phyloP scores from a whole-genome alignment of 2,113 vertebrate genomes.

The Tychaedon coryphoeus region DNA sequence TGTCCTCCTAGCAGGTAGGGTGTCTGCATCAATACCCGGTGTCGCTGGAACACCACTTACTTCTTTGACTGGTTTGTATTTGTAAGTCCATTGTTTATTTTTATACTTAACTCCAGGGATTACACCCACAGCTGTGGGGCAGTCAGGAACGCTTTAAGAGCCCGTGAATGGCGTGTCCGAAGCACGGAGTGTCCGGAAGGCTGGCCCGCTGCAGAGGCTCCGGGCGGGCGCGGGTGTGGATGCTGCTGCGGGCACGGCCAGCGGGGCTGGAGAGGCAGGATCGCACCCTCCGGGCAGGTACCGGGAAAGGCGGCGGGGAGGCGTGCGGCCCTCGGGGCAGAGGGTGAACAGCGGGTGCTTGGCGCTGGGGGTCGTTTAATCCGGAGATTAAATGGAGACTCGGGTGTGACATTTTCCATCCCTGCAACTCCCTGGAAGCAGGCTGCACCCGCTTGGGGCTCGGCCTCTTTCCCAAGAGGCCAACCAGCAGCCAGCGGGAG shows the following conservation, averaged over 20 bases:
- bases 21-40: rapidly evolving
- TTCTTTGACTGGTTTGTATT: background rate
- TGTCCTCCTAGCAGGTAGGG: background rate
- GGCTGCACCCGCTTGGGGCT: rapidly evolving
- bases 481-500: background rate
- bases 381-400: background rate
- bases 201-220: rapidly evolving
- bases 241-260: background rate
- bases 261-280: background rate
- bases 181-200: rapidly evolving
- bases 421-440: background rate
- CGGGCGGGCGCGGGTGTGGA: background rate
- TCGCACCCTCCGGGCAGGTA: background rate
- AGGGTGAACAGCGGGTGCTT: too few species aligned
- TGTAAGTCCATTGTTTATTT: background rate
- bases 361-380: background rate
- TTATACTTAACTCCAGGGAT: background rate
- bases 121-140: background rate
- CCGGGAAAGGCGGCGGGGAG: rapidly evolving
- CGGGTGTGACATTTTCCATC: rapidly evolving
- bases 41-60: too few species aligned
- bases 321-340: rapidly evolving
- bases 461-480: too few species aligned
- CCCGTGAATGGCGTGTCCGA: rapidly evolving
- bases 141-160: background rate